Evolutionary conservation across 2,888 invertebrate species (phyloP).

Genomic region (Chrysotoxum bicinctum): DNA sequence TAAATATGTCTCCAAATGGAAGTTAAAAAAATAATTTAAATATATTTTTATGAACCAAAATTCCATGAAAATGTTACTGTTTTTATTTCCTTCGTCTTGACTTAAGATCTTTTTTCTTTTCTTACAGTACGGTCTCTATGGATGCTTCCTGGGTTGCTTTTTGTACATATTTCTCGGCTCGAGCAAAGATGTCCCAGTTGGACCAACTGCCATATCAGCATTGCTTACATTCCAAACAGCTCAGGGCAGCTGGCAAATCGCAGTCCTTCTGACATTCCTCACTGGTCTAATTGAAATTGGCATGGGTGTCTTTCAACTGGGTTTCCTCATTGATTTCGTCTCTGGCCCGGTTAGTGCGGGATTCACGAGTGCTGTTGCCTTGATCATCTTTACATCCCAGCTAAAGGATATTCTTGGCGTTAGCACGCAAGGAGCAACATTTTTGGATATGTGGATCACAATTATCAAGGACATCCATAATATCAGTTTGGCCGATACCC

Average conservation of each 20-base stretch:
- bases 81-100: too few relatives aligned
- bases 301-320: conserved; percentile 92
- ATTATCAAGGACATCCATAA: conserved; percentile 86
- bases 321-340: conserved; percentile 94
- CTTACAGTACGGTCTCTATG: conserved; percentile 93
- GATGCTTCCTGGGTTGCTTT: conserved; percentile 95
- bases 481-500: conserved; percentile 88
- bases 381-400: conserved; percentile 94
- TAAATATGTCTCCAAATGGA: too few relatives aligned
- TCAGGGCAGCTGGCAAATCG: conserved; percentile 85
- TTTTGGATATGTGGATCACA: conserved; percentile 90
- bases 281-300: conserved; percentile 89
- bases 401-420: conserved; percentile 92
- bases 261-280: conserved; percentile 89
- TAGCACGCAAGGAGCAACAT: conserved; percentile 88
- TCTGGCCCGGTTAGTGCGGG: conserved; percentile 94
- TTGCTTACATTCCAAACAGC: conserved; percentile 92
- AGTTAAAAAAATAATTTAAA: too few relatives aligned
- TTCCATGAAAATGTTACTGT: too few relatives aligned
- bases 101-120: neutral
- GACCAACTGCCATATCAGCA: conserved; percentile 96
- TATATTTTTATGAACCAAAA: too few relatives aligned
- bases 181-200: conserved; percentile 95
- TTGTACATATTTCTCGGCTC: conserved; percentile 94
- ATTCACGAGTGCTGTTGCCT: conserved; percentile 94